phyloP scores from a whole-genome alignment of 2,888 invertebrate species.

The Callyntrura guangdongensis region DNA sequence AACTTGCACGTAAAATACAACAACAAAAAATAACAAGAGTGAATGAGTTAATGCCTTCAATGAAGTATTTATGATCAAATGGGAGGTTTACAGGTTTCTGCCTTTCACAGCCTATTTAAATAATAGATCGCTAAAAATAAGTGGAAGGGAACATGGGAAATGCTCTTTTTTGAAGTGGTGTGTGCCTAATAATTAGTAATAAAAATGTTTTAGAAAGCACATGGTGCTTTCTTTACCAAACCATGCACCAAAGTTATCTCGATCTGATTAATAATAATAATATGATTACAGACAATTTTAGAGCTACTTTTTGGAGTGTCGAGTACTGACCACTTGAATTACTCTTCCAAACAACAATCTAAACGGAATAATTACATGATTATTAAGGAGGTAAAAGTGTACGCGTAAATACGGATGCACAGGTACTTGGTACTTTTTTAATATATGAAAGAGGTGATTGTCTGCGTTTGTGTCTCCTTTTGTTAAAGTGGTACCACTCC shows the following conservation, averaged over 20 bases:
- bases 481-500: not conserved
- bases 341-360: slow-evolving; percentile 25
- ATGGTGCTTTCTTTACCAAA: not conserved
- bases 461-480: not conserved
- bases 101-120: slow-evolving; percentile 21
- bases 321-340: slow-evolving; percentile 48
- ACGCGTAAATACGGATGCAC: not conserved
- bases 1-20: not conserved
- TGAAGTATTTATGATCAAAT: slow-evolving; percentile 81
- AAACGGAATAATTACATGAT: slow-evolving; percentile 55
- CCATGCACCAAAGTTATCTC: not conserved
- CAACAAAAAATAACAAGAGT: slow-evolving; percentile 39
- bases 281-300: slow-evolving; percentile 21
- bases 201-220: not conserved
- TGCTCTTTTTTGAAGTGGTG: not conserved
- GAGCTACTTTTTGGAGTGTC: slow-evolving; percentile 26
- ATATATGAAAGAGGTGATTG: no score
- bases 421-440: no score
- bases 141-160: not conserved
- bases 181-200: not conserved
- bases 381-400: not conserved
- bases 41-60: slow-evolving; percentile 80
- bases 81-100: slow-evolving; percentile 59
- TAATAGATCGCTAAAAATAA: not conserved
- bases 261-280: not conserved